Evolutionary conservation across 2,888 invertebrate genomes (phyloP), one percentile per base, ranked within the genome.

Genomic region (Iselma pallidipennis): DNA sequence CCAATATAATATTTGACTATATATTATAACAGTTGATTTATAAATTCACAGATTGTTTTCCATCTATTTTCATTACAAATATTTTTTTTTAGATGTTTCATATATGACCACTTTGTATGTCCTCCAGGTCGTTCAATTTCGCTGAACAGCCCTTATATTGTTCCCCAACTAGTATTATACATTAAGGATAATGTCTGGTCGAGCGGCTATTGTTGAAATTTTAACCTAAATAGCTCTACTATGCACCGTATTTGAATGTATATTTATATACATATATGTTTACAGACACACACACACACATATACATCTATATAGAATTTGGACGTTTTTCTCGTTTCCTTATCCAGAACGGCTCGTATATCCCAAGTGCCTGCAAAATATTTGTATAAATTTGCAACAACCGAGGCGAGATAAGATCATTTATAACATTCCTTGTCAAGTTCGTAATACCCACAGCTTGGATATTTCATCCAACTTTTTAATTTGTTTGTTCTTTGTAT

Each of bases 381-480:
- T 66, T 63, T 65, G 65, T 63, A 61, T 63, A 60, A 65, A 66
- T 66, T 68, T 68, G 57, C 61, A 68, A 66, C 62, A 61, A 64
- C 64, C 55, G 55, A 59, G 45, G 58, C 63, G 52, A 55, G 55
- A 61, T 63, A 57, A 57, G 52, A 66, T 66, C 66, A 68, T 68
- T 68, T 65, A 66, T 68, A 63, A 68, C 59, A 61, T 59, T 57
- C 54, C 57, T 54, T 67, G 65, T 57, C 61, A 64, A 53, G 66
- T 33, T 4, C n/a, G 55, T 51, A 55, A 50, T 50, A 28, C 55
- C 12, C 48, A 45, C 55, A 55, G 59, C 37, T 51, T 29, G 51
- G 14, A 55, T 33, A 45, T 59, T 59, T 49, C 49, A 14, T 52
- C 19, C 19, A 55, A 55, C 42, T 59, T 59, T 59, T 50, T 59